Evolutionary conservation across 1,140 invertebrate species (phyloP), one percentile per base, ranked within the genome.

Genomic region (Pentalonia nigronervosa): DNA sequence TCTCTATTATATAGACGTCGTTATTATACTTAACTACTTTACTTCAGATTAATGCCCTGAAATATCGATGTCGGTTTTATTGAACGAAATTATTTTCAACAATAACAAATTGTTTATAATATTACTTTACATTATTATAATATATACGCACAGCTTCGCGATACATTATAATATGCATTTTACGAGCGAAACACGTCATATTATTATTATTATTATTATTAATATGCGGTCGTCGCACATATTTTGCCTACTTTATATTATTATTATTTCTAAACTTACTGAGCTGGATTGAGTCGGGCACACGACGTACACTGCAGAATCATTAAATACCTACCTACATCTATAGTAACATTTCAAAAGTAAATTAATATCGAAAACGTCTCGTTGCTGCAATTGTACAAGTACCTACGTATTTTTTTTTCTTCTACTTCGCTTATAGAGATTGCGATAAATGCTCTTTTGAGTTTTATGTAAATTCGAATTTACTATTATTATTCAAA

Each of bases 401-500:
- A 36, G 76, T 36, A 36, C n/a, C 17, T 81, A 20, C 2, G 60
- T 21, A 53, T 53, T 67, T 67, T 60, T 36, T 83, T 20, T 83
- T 36, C 6, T 36, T 83, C 34, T 83, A 1, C n/a, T 83, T 0
- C 34, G 48, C 20, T 53, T 20, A 7, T 53, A 20, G 50, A 36
- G 76, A 83, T 83, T 36, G 76, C 34, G 76, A 36, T 83, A 83
- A 83, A 83, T 36, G 76, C 76, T 83, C 34, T 83, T 83, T 83
- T 83, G 76, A 83, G 76, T 83, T 83, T 83, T 83, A 83, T 83
- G 76, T 36, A 83, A 34, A 83, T 36, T 36, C 20, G 76, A 83
- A 83, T 83, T 83, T 36, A 36, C 76, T 36, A 83, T 83, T 83
- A 83, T 83, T 83, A 36, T 83, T 83, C 76, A 36, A 83, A 83